These are phyloP conservation scores for Samia ricini DNA, from an alignment of 1,140 invertebrate species.

Conservation along the genomic window DNA sequence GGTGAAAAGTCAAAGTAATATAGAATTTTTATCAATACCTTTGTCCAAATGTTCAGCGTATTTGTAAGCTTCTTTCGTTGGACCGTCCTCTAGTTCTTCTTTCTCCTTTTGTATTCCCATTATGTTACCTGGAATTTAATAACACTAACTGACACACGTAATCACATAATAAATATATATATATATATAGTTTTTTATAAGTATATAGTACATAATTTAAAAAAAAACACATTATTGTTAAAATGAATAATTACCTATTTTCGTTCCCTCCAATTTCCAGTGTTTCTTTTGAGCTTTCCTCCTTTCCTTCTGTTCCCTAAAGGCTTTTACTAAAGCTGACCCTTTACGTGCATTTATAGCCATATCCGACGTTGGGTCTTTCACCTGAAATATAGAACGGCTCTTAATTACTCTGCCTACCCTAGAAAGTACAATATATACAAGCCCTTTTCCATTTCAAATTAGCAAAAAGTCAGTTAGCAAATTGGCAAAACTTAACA, in stretches of 20 bases:
- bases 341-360: slow-evolving; percentile 98
- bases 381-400: slow-evolving; percentile 75
- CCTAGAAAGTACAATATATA: no score
- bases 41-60: slow-evolving; percentile 95
- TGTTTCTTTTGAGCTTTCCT: slow-evolving; percentile 98
- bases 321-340: slow-evolving; percentile 91
- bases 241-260: slow-evolving; percentile 81
- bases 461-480: no score
- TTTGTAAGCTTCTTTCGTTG: slow-evolving; percentile 85
- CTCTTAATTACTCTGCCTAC: no score
- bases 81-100: slow-evolving; percentile 75
- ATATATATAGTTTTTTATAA: no score
- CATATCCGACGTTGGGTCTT: slow-evolving; percentile 99
- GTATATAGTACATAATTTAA: neutral
- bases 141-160: neutral
- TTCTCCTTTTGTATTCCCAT: slow-evolving; percentile 95
- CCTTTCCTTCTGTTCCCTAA: slow-evolving; percentile 97
- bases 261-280: slow-evolving; percentile 98
- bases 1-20: neutral
- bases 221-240: neutral
- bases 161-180: neutral
- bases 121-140: slow-evolving; percentile 84
- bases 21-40: no score
- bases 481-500: no score
- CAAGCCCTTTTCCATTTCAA: no score